Conservation (phyloP, 2,888 invertebrate genomes). For the Spilarctia lutea region DNA sequence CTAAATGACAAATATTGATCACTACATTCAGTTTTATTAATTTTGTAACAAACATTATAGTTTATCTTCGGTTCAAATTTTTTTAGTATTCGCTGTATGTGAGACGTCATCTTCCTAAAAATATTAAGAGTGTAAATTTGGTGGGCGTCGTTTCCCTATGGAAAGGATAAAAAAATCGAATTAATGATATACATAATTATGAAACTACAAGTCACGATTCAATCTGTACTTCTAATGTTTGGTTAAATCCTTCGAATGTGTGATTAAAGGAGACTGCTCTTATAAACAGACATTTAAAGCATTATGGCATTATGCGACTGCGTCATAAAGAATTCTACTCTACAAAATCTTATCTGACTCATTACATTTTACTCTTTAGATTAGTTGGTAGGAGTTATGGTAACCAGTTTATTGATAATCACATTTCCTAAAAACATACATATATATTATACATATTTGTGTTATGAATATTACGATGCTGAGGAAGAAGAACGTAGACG, state of each 20-base stretch:
- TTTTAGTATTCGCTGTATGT: background rate
- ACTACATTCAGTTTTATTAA: background rate
- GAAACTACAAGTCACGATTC: background rate
- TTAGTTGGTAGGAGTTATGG: no score
- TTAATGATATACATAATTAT: no score
- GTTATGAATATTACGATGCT: background rate
- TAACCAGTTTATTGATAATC: no score
- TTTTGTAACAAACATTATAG: background rate
- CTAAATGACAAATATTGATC: background rate
- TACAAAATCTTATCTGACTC: no score
- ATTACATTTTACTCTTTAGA: no score
- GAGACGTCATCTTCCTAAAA: background rate
- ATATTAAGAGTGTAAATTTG: background rate
- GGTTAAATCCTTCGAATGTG: background rate
- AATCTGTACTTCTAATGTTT: background rate
- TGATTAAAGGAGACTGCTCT: background rate
- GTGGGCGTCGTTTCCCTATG: background rate
- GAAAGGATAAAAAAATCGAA: background rate
- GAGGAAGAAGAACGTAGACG: background rate
- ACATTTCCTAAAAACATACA: no score
- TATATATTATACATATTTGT: background rate
- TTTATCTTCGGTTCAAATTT: background rate
- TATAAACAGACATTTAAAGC: background rate
- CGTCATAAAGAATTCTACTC: no score
- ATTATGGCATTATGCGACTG: no score